Evolutionary conservation across 2,797 vertebrate species (phyloP), one percentile per base, ranked within the genome.

Genomic region (Gobionotothen gibberifrons): DNA sequence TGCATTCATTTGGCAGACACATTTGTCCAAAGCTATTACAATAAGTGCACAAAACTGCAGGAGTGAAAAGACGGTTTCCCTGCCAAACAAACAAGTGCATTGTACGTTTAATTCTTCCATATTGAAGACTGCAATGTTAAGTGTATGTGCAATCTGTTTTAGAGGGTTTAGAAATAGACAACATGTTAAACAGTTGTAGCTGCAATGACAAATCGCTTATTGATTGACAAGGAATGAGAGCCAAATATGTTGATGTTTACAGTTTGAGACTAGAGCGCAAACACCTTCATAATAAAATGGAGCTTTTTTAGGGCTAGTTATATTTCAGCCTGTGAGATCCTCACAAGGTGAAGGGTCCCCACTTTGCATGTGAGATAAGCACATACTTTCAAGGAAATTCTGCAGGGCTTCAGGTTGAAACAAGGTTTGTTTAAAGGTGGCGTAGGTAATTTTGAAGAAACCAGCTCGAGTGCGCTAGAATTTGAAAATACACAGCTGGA

Each of bases 281-380:
- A 9, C 69, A 55, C 57, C 52, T 22, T 5, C 14, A 9, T 13
- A 15, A 15, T 49, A 48, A 47, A 32, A 74, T 29, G 46, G 55
- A 16, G 60, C 22, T n/a, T 16, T 26, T 48, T 19, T 32, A 9
- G 36, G 56, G 57, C 39, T 51, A 63, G 57, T 21, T 16, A 74
- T 1, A 52, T 54, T 87, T 89, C 82, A 92, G 87, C 59, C 84
- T 90, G 21, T 17, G 12, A 42, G 19, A 63, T 54, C 46, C 53
- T 42, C 19, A 39, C 3, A 60, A 0, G n/a, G 22, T 0, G 1
- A 32, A 46, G 13, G 4, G 65, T 58, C 53, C 40, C 17, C 58
- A n/a, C 8, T 51, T 56, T 9, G 19, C 19, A 51, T 4, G 5
- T 19, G 44, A 17, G 39, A 69, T 52, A 13, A 47, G 44, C 15